These are phyloP conservation scores for Ophion costatus DNA, from an alignment of 2,888 invertebrate species.

Conservation along the genomic window DNA sequence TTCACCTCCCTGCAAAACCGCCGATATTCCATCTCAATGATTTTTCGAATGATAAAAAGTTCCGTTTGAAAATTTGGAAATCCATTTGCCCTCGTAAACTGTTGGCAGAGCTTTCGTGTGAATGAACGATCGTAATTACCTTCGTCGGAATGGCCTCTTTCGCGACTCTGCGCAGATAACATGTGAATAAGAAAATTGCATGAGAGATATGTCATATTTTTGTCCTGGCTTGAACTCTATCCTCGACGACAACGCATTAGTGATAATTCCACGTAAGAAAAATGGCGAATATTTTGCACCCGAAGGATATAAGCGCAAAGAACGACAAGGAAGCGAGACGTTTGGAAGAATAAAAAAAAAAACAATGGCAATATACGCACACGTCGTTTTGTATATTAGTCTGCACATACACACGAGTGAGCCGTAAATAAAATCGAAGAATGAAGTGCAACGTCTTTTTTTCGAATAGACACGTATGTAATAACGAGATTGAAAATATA, in stretches of 20 bases:
- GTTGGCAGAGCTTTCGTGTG: background rate
- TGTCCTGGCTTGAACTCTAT: conserved; percentile 39
- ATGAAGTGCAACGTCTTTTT: background rate
- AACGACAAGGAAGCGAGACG: conserved; percentile 14
- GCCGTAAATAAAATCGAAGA: conserved; percentile 16
- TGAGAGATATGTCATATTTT: conserved; percentile 50
- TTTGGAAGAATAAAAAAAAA: conserved; percentile 27
- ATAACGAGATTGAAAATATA: conserved; percentile 8
- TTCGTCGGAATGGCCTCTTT: background rate
- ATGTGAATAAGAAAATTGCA: conserved; percentile 23
- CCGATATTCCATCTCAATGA: too few species aligned
- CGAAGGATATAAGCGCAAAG: conserved; percentile 22
- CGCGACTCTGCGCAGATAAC: too few species aligned
- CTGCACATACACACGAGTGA: conserved; percentile 33
- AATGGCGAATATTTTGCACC: conserved; percentile 22
- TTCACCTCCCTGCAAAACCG: background rate
- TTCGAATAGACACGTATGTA: background rate
- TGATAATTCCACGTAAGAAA: conserved; percentile 51
- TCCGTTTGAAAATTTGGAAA: too few species aligned
- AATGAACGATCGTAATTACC: conserved; percentile 2
- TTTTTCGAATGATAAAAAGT: too few species aligned
- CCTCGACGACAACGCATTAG: conserved; percentile 60
- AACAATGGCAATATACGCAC: conserved; percentile 57
- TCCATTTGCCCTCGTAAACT: too few species aligned
- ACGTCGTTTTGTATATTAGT: conserved; percentile 67